Evolutionary conservation across 64 coral and sea anemone genomes (phyloP).

Genomic region (Hydrozoanthus tunicans): DNA sequence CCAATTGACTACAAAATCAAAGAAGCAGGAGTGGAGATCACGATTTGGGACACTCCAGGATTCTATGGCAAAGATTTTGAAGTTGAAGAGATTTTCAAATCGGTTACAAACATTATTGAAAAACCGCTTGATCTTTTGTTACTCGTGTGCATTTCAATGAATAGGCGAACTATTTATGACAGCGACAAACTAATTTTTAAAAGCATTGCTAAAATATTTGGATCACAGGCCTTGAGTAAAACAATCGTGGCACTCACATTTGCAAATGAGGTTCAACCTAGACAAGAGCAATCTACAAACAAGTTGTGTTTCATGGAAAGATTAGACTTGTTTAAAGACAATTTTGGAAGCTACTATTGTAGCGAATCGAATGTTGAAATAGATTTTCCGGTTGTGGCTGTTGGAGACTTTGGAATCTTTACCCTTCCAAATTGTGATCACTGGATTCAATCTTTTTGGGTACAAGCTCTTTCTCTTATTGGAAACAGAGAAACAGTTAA

Average conservation of each 20-base stretch:
- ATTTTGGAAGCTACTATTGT: not conserved
- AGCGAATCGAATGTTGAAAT: not conserved
- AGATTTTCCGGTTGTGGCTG: not conserved
- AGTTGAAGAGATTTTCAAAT: not conserved
- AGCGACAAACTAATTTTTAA: not conserved
- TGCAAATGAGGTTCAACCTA: not conserved
- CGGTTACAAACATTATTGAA: not conserved
- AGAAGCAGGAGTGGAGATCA: not conserved
- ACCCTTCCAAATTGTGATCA: not conserved
- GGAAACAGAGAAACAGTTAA: too few relatives aligned
- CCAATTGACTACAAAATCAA: not conserved
- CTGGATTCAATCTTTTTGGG: not conserved
- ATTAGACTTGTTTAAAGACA: not conserved
- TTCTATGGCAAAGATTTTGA: not conserved
- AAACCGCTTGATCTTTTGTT: not conserved
- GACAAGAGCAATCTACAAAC: not conserved
- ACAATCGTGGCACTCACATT: constrained; percentile 2
- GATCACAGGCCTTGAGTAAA: not conserved
- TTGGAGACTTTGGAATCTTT: not conserved
- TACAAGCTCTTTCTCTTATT: not conserved
- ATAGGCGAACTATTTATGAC: not conserved
- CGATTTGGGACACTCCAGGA: constrained; percentile 17
- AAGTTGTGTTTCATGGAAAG: not conserved
- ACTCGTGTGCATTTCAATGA: not conserved
- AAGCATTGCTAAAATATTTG: not conserved